phyloP scores from a whole-genome alignment of 2,797 vertebrate species.

The Phalloptychus januarius region DNA sequence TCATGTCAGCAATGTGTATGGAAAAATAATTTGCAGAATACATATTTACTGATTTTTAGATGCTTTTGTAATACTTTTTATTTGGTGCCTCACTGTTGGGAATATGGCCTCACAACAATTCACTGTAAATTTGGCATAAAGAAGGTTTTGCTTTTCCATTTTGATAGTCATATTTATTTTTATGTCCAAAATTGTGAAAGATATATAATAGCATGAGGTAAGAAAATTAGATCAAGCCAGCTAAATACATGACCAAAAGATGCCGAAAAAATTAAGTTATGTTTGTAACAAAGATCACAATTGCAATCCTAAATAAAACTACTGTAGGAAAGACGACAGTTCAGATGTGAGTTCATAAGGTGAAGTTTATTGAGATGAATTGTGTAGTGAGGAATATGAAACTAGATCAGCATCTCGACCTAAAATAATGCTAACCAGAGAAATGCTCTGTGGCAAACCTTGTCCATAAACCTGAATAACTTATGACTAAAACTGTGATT shows the following conservation, averaged over 20 bases:
- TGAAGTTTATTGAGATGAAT: neutral
- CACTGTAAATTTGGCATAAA: constrained; percentile 29
- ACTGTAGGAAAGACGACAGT: neutral
- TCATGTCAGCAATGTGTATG: constrained; percentile 33
- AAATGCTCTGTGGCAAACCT: neutral
- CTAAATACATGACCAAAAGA: neutral
- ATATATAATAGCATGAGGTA: neutral
- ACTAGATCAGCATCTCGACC: neutral
- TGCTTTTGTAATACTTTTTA: constrained; percentile 3
- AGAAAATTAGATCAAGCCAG: neutral
- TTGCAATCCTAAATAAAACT: neutral
- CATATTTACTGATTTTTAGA: constrained; percentile 34
- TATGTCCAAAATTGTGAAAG: too few species aligned
- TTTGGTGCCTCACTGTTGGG: constrained; percentile 35
- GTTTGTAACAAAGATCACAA: neutral
- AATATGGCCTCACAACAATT: constrained; percentile 41
- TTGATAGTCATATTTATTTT: neutral
- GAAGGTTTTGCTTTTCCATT: neutral
- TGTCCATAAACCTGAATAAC: neutral
- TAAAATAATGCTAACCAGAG: neutral
- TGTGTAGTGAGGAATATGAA: neutral
- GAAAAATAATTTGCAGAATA: constrained; percentile 30
- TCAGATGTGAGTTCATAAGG: neutral
- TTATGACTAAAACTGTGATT: neutral
- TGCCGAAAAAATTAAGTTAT: neutral